These are phyloP conservation scores for Suillia variegata DNA, from an alignment of 2,888 invertebrate species.

Conservation along the genomic window DNA sequence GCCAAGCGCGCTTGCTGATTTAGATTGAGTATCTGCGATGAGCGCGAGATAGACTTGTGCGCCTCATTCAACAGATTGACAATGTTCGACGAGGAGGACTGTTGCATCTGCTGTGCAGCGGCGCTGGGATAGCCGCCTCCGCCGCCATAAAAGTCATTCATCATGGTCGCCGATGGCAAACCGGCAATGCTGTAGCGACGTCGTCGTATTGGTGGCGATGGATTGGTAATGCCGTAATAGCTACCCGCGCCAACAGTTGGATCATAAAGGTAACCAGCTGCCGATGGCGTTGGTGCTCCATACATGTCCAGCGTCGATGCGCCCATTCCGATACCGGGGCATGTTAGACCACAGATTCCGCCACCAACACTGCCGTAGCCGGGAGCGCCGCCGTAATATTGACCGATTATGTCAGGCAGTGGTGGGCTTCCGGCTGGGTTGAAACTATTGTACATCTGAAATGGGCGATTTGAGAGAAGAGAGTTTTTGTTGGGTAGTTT, in stretches of 20 bases:
- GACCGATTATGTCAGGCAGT: constrained; percentile 60
- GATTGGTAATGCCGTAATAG: constrained; percentile 34
- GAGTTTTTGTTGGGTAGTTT: constrained; percentile 34
- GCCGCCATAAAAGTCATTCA: constrained; percentile 59
- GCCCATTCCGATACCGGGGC: constrained; percentile 27
- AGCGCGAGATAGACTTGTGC: constrained; percentile 61
- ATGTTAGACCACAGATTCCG: constrained; percentile 27
- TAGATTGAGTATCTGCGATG: constrained; percentile 59
- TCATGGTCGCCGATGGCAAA: constrained; percentile 59
- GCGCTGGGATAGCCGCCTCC: constrained; percentile 50
- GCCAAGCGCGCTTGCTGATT: constrained; percentile 55
- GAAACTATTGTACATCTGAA: constrained; percentile 63
- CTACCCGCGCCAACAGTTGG: constrained; percentile 33
- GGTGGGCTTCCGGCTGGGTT: constrained; percentile 59
- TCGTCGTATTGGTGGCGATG: constrained; percentile 56
- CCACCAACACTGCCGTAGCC: constrained; percentile 27
- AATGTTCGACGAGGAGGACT: constrained; percentile 59
- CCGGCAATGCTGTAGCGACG: constrained; percentile 61
- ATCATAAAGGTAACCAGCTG: constrained; percentile 51
- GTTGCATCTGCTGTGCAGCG: constrained; percentile 41
- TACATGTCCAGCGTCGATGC: neutral
- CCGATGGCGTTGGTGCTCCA: constrained; percentile 31
- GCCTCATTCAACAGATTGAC: constrained; percentile 61
- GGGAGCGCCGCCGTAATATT: constrained; percentile 46
- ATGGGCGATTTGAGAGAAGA: constrained; percentile 60